phyloP scores from a whole-genome alignment of 2,888 invertebrate species.

The Eristalis intricaria region DNA sequence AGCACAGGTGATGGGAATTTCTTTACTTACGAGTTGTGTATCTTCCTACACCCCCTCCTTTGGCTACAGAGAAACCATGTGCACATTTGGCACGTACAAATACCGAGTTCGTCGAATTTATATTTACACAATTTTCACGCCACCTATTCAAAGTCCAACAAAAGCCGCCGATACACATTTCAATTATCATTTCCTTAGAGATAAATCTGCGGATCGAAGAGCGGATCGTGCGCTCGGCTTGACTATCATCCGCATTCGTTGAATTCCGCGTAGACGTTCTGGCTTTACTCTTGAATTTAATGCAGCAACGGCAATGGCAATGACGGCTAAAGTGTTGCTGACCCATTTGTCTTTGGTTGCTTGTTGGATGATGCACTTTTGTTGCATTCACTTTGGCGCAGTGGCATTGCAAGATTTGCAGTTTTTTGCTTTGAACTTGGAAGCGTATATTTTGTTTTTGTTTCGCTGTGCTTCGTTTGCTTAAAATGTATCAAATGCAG shows the following conservation, averaged over 20 bases:
- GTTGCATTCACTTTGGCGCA: not conserved
- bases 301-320: not conserved
- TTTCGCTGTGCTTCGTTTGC: conserved; percentile 10
- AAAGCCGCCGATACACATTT: not conserved
- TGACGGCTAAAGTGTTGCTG: conserved; percentile 39
- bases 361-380: not conserved
- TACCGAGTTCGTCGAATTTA: not conserved
- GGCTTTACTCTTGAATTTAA: not conserved
- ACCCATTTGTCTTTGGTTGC: conserved; percentile 40
- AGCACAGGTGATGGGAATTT: not conserved
- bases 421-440: conserved; percentile 59
- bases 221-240: conserved; percentile 1
- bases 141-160: not conserved
- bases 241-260: conserved; percentile 28
- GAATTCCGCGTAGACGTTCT: conserved; percentile 13
- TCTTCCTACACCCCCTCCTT: too few species aligned
- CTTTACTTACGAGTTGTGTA: too few species aligned
- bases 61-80: not conserved
- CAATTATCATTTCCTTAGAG: not conserved
- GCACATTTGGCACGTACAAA: not conserved
- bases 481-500: conserved; percentile 20
- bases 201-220: not conserved
- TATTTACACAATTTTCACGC: not conserved
- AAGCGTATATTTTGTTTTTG: not conserved
- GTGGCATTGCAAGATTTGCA: conserved; percentile 60